Evolutionary conservation across 2,113 vertebrate species (phyloP), one percentile per base, ranked within the genome.

Genomic region (Daphoenositta chrysoptera): DNA sequence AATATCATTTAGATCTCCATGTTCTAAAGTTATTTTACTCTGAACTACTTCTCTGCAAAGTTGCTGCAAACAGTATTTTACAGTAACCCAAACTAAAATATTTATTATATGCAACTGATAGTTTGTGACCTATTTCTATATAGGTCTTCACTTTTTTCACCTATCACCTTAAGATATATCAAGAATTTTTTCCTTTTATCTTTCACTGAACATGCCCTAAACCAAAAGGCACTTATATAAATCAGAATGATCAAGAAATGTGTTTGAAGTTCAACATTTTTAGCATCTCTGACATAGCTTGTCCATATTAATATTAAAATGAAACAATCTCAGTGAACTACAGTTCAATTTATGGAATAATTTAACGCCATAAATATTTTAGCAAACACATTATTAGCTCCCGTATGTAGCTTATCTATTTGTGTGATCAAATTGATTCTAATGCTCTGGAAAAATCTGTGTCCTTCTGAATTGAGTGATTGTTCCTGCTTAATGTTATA

Each of bases 321-420:
- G 23, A 79, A 64, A 77, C 48, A 23, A 91, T 93, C 33, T 90
- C 24, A 26, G 22, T 77, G 66, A 90, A 73, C n/a, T 88, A 60
- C 30, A 33, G 56, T 77, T 63, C 85, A 90, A 88, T 90, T 90
- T 82, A 94, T 93, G 82, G 79, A 96, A 94, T 88, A 90, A 84
- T 94, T 94, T 78, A 44, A 63, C 27, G 58, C 63, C n/a, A 89
- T 94, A 93, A 94, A 92, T 97, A 92, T 89, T 97, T 97, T 58
- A 92, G 47, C 22, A 81, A 92, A 89, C 1, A n/a, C 23, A 37
- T 81, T 90, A 86, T 81, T 81, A 90, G 23, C 27, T 93, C 11
- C 14, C 7, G 1, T 66, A 68, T 42, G 37, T 87, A 82, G n/a
- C 35, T 93, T 72, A 65, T 64, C 28, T 88, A 35, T 83, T 72